Conservation (phyloP, 2,113 vertebrate species). For the Oriolus oriolus region DNA sequence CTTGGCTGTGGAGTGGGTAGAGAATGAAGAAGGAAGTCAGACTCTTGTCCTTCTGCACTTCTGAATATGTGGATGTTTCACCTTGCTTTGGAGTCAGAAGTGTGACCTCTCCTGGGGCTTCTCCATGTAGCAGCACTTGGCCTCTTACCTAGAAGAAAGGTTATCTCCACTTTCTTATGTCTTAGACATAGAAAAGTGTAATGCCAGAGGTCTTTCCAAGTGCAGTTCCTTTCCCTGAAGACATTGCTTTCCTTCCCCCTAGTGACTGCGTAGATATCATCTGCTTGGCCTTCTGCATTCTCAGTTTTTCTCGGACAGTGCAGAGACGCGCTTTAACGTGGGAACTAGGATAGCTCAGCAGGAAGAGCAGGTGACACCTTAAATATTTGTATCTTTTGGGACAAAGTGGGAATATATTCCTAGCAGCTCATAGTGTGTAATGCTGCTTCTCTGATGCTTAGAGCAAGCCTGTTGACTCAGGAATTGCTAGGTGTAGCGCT, state of each 20-base stretch:
- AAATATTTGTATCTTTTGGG: neutral
- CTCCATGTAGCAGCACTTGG: rapidly evolving
- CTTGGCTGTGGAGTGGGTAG: neutral
- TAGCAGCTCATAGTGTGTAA: neutral
- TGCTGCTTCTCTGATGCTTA: neutral
- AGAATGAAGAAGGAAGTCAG: neutral
- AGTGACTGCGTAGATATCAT: neutral
- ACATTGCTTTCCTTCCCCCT: neutral
- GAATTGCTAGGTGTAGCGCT: neutral
- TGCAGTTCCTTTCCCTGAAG: neutral
- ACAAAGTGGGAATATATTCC: neutral
- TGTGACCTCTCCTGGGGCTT: neutral
- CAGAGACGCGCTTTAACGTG: rapidly evolving
- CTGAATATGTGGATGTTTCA: neutral
- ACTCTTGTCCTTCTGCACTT: neutral
- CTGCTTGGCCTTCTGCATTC: neutral
- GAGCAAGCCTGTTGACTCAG: neutral
- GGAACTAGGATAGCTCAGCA: neutral
- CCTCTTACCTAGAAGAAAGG: neutral
- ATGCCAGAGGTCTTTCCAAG: neutral
- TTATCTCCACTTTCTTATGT: neutral
- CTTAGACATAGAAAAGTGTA: neutral
- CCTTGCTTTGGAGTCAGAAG: neutral
- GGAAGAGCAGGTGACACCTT: neutral
- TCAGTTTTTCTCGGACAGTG: neutral